Evolutionary conservation across 1,140 invertebrate species (phyloP), one percentile per base, ranked within the genome.

Genomic region (Drosophila truncata): DNA sequence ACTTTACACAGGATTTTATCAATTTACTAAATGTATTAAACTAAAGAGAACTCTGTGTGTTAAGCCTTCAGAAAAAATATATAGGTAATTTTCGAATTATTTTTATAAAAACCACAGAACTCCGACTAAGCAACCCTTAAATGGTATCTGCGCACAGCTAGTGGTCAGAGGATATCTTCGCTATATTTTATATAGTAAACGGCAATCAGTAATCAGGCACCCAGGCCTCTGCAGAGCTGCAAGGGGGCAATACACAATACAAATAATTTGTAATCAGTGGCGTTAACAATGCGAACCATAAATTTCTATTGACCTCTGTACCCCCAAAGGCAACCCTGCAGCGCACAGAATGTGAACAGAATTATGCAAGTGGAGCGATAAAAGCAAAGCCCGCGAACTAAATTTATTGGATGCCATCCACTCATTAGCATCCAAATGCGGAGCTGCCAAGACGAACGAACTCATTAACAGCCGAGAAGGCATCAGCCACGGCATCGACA

Each of bases 391-490:
- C 81, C 44, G 81, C 78, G 74, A 90, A 90, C 85, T 90, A 90
- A 90, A 90, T 90, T 90, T 90, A 90, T 90, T 90, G 85, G 83
- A 85, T 90, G 85, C 81, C 82, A 90, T 90, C 78, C 85, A 90
- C 86, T 90, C 85, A 90, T 90, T 90, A 90, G 85, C 85, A 90
- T 90, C 81, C 85, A 82, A 90, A 90, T 90, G 81, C 81, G 59
- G 63, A 77, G 81, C 85, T 54, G 70, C 64, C 60, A 78, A 83
- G 84, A 86, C 63, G 83, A 87, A 87, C 85, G 85, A 81, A 90
- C 85, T 90, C 85, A 90, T 90, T 90, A 88, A 88, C 60, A 60
- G 80, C 70, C 63, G 39, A 54, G 50, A n/a, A n/a, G 27, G 27
- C 27, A 29, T 29, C 27, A n/a, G n/a, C n/a, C n/a, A n/a, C n/a